Conservation (phyloP, 1,140 invertebrate species). For the Drosophila pruinosa region DNA sequence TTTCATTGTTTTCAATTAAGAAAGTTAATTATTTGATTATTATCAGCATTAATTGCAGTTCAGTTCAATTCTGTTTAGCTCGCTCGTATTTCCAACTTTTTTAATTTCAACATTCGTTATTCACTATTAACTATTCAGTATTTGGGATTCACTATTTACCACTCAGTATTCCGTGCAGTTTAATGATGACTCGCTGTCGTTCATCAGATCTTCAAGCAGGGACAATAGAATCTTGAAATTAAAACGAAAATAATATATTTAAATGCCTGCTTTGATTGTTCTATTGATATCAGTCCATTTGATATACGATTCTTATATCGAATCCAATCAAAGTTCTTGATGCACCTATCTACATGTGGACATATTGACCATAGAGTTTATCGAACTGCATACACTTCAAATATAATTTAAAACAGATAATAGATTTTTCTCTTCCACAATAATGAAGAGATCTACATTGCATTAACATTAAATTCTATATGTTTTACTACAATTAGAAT, state of each 20-base stretch:
- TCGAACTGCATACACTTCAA: background rate
- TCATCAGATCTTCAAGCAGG: constrained; percentile 2
- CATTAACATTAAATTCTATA: too few species aligned
- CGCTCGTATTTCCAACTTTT: background rate
- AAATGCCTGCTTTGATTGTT: constrained; percentile 36
- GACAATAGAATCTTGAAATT: constrained; percentile 16
- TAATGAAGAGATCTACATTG: too few species aligned
- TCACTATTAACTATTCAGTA: constrained; percentile 2
- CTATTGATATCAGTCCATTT: constrained; percentile 45
- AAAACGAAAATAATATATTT: constrained; percentile 50
- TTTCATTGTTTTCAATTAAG: constrained; percentile 81
- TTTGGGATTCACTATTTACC: constrained; percentile 15
- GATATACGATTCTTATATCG: constrained; percentile 55
- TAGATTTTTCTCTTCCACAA: too few species aligned
- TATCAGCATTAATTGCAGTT: constrained; percentile 75
- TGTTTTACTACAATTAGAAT: too few species aligned
- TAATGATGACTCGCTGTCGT: constrained; percentile 52
- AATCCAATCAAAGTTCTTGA: constrained; percentile 9
- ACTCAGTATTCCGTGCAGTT: constrained; percentile 17
- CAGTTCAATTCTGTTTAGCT: background rate
- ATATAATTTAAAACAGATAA: too few species aligned
- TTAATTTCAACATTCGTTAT: constrained; percentile 12
- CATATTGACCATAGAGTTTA: background rate
- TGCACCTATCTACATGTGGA: background rate
- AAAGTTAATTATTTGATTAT: constrained; percentile 81